Conservation (phyloP, 2,888 invertebrate species). For the Lithodes maja region DNA sequence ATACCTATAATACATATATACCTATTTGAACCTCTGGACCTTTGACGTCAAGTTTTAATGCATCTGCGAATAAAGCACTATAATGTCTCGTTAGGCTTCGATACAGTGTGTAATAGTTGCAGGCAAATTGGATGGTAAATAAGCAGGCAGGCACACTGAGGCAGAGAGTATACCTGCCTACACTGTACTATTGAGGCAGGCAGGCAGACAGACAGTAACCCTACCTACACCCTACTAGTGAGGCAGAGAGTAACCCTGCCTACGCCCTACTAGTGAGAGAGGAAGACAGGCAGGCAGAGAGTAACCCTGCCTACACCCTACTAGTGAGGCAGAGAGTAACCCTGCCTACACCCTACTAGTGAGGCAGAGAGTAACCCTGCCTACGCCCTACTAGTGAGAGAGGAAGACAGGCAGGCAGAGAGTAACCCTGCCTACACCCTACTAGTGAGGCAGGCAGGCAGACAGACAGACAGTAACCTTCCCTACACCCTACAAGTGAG, state of each 20-base stretch:
- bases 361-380: not conserved
- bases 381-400: not conserved
- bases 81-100: too few relatives aligned
- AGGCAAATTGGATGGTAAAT: not conserved
- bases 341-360: not conserved
- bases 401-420: not conserved
- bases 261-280: not conserved
- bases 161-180: not conserved
- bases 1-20: too few relatives aligned
- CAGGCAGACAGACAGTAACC: not conserved
- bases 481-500: slow-evolving; percentile 26
- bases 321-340: not conserved
- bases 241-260: not conserved
- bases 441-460: not conserved
- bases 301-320: not conserved
- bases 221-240: not conserved
- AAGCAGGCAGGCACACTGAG: slow-evolving; percentile 11
- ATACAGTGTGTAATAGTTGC: not conserved
- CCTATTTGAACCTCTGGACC: too few relatives aligned
- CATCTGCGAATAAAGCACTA: too few relatives aligned
- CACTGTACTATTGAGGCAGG: not conserved
- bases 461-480: slow-evolving; percentile 6
- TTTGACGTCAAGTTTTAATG: too few relatives aligned
- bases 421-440: not conserved
- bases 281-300: not conserved